Evolutionary conservation across 1,140 invertebrate genomes (phyloP).

Genomic region (Zaprionus taronus): DNA sequence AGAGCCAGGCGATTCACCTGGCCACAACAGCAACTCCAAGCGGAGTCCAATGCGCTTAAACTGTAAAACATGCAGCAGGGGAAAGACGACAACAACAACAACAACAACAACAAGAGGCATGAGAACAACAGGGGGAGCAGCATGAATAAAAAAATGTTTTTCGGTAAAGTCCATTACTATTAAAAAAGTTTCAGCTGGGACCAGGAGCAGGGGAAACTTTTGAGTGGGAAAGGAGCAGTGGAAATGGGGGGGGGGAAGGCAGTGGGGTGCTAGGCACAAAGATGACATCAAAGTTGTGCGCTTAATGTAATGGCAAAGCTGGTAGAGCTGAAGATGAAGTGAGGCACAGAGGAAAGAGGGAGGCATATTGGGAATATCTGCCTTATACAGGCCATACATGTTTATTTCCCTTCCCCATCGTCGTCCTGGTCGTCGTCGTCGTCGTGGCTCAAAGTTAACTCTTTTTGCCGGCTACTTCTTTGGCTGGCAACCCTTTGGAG

Average conservation of each 20-base stretch:
- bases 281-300: conserved; percentile 78
- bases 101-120: conserved; percentile 11
- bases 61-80: conserved; percentile 60
- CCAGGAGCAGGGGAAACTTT: conserved; percentile 56
- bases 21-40: conserved; percentile 43
- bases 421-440: too few species aligned
- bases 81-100: conserved; percentile 17
- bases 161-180: conserved; percentile 75
- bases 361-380: background rate
- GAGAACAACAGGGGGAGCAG: background rate
- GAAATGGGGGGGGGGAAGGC: too few species aligned
- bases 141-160: conserved; percentile 38
- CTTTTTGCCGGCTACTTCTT: conserved; percentile 22
- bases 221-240: conserved; percentile 7
- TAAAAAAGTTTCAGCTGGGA: conserved; percentile 72
- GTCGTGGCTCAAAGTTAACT: conserved; percentile 55
- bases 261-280: conserved; percentile 62
- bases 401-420: conserved; percentile 53
- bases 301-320: conserved; percentile 66
- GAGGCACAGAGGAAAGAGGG: background rate
- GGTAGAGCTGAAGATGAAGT: background rate
- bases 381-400: conserved; percentile 44
- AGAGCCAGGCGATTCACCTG: conserved; percentile 57
- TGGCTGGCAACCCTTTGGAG: conserved; percentile 47
- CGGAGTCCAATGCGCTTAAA: conserved; percentile 63